Evolutionary conservation across 2,113 vertebrate species (phyloP).

Genomic region (Solea solea): DNA sequence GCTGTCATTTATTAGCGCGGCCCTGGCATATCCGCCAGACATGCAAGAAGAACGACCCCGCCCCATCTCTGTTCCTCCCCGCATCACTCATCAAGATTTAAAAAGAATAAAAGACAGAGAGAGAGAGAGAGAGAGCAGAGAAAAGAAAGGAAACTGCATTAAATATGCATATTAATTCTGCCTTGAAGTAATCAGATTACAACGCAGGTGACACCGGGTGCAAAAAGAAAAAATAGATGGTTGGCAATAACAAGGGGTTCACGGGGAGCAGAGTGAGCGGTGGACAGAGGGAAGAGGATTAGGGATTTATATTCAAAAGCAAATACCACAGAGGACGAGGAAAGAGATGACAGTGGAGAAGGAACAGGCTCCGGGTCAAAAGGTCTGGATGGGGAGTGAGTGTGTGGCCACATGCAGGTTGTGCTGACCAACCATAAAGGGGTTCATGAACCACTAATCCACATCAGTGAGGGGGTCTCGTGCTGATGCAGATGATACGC

Average conservation of each 20-base stretch:
- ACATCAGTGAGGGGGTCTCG: conserved; percentile 31
- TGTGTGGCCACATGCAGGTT: conserved; percentile 37
- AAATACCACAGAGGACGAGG: conserved; percentile 47
- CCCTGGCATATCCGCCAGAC: conserved; percentile 98
- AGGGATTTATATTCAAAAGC: conserved; percentile 81
- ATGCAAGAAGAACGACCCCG: conserved; percentile 90
- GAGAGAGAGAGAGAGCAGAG: conserved; percentile 30
- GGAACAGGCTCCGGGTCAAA: conserved; percentile 43
- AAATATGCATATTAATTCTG: conserved; percentile 99
- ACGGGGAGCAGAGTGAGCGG: conserved; percentile 50
- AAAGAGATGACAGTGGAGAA: conserved; percentile 22
- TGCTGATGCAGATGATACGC: conserved; percentile 55
- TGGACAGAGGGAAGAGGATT: conserved; percentile 66
- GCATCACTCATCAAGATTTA: conserved; percentile 99
- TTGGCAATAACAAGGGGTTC: conserved; percentile 92
- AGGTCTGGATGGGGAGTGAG: conserved; percentile 14
- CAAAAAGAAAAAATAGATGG: conserved; percentile 83
- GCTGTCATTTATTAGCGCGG: conserved; percentile 99
- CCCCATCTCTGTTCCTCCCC: conserved; percentile 91
- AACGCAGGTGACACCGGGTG: conserved; percentile 95
- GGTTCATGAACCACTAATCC: conserved; percentile 54
- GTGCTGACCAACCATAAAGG: conserved; percentile 70
- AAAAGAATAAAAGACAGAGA: conserved; percentile 75
- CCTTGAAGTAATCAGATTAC: conserved; percentile 99
- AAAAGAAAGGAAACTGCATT: conserved; percentile 83